Base-by-base conservation (phyloP, 2,797 vertebrate genomes). In the Phoeniculus purpureus region DNA sequence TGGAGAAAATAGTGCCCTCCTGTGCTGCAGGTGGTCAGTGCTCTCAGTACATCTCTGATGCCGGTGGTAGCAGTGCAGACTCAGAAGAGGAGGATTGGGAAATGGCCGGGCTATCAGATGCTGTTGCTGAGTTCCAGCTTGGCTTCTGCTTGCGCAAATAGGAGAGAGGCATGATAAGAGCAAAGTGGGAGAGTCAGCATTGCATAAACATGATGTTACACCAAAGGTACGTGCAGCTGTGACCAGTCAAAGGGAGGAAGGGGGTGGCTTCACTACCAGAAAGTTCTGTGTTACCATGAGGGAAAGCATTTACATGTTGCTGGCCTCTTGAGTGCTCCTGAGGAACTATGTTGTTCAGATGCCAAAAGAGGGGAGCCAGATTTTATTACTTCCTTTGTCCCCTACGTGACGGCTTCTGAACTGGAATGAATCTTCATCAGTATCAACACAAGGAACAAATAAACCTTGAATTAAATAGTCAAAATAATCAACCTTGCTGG, bases 381-480 rank as follows among this genome's bases (percentile, higher is more conserved):
- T 68, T 85, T 29, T 93, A 72, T 94, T 95, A 71, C 27, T 96
- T 94, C 64, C 89, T 94, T 83, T 89, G 43, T 94, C 84, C 37
- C 15, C 45, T 89, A 20, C 1, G 0, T 87, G 88, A 90, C 50
- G 2, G 79, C 81, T 89, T 96, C 86, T 87, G 82, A 86, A 71
- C 34, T 51, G 73, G 76, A 90, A 75, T 58, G 60, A 81, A 72
- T 93, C 47, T 73, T 40, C 66, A 73, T 87, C 59, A 32, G 27
- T 91, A 76, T 89, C 87, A 85, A 51, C 54, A 68, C 12, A 64
- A 65, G 66, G 32, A 96, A 81, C 73, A 81, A 91, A 91, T 43
- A 89, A 90, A 85, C 80, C 90, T 83, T 90, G 84, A 87, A 79
- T 83, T 47, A 90, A 87, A 59, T 29, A 54, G 23, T 26, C 22